Conservation (phyloP, 30 jellyfish, hydroid and myxozoan genomes). For the Cassiopea andromeda region DNA sequence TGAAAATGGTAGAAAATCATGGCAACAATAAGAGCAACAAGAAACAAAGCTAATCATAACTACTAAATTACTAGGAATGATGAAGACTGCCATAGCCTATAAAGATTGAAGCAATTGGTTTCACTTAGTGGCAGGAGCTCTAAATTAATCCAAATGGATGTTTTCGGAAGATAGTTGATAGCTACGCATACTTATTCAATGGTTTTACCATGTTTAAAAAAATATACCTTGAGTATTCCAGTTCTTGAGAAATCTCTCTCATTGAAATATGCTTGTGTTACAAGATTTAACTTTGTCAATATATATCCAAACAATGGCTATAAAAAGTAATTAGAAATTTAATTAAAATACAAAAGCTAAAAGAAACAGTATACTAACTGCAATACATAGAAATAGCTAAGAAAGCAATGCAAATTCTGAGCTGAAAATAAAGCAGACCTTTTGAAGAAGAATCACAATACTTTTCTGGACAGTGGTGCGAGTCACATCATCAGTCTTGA, state of each 20-base stretch:
- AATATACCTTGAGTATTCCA: constrained; percentile 73
- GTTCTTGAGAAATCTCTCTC: constrained; percentile 92
- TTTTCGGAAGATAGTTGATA: no score
- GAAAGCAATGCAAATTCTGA: background rate
- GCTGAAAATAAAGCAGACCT: constrained; percentile 26
- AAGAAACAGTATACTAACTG: background rate
- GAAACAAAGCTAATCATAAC: no score
- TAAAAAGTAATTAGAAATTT: background rate
- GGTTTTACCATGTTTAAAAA: background rate
- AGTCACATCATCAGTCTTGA: constrained; percentile 83
- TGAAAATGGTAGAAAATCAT: no score
- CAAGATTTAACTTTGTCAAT: constrained; percentile 79
- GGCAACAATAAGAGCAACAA: no score
- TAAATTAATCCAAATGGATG: no score
- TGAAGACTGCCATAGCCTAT: no score
- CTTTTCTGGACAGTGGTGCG: constrained; percentile 96
- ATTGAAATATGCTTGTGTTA: constrained; percentile 93
- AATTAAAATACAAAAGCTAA: background rate
- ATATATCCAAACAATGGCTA: constrained; percentile 93
- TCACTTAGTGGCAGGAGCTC: no score
- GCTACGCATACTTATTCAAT: no score
- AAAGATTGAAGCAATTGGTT: no score
- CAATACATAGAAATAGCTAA: background rate
- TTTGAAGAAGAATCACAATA: constrained; percentile 79
- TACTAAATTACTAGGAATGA: no score